Evolutionary conservation across 2,113 vertebrate species (phyloP).

Genomic region (Carassius carassius): DNA sequence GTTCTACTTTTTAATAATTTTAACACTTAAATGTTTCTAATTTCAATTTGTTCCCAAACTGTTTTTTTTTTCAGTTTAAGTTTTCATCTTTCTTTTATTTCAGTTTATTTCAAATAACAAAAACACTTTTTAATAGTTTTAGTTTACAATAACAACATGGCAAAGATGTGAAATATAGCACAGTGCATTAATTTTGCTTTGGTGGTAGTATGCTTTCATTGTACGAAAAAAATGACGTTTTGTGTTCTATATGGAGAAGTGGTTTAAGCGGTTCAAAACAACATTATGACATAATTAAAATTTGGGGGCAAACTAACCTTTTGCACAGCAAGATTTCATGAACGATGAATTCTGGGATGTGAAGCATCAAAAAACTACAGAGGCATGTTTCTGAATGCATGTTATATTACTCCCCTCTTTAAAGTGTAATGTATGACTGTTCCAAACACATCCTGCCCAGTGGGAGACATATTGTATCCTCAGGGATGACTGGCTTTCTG

Average conservation of each 20-base stretch:
- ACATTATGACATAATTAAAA: neutral
- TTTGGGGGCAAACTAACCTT: neutral
- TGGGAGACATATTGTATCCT: neutral
- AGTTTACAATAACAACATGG: too few species aligned
- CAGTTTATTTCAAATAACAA: too few species aligned
- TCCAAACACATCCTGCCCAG: slow-evolving; percentile 10
- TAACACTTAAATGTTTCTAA: too few species aligned
- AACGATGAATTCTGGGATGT: neutral
- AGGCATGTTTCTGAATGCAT: slow-evolving; percentile 2
- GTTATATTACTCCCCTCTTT: slow-evolving; percentile 1
- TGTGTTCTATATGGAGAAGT: neutral
- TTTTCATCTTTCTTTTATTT: too few species aligned
- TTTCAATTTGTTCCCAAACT: too few species aligned
- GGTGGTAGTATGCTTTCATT: too few species aligned
- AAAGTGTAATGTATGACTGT: neutral
- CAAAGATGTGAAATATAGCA: too few species aligned
- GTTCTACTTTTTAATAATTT: too few species aligned
- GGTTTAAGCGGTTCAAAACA: neutral
- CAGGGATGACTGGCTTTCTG: neutral
- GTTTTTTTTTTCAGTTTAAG: too few species aligned
- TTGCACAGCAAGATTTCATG: neutral
- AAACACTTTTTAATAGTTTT: too few species aligned
- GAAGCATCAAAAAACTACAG: neutral
- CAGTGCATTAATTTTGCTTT: too few species aligned
- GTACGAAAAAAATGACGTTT: too few species aligned